phyloP scores from a whole-genome alignment of 2,888 invertebrate species.

The Caenorhabditis afra region DNA sequence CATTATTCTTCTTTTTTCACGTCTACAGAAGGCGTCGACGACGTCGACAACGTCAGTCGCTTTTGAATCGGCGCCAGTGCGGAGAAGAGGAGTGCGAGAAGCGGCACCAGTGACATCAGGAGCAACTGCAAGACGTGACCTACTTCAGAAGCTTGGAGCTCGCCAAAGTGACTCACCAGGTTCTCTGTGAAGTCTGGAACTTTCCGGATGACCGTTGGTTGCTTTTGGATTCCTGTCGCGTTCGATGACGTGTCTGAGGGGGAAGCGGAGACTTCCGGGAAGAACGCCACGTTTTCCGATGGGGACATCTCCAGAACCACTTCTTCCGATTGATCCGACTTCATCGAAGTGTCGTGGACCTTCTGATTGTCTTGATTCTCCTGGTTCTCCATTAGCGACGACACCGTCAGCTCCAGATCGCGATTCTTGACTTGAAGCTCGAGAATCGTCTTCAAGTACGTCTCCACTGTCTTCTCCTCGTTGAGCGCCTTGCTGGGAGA shows the following conservation, averaged over 20 bases:
- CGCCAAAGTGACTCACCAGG: constrained; percentile 17
- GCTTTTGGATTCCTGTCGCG: constrained; percentile 20
- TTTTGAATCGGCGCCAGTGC: constrained; percentile 59
- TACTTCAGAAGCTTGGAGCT: background rate
- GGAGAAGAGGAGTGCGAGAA: constrained; percentile 60
- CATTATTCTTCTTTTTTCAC: constrained; percentile 30
- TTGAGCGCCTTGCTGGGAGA: no score
- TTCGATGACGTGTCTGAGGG: constrained; percentile 11
- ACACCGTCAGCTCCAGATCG: constrained; percentile 31
- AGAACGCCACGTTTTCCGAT: constrained; percentile 30
- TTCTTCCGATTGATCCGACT: background rate
- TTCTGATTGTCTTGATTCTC: constrained; percentile 9
- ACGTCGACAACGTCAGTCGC: constrained; percentile 21
- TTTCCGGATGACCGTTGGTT: constrained; percentile 3
- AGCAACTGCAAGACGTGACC: constrained; percentile 57
- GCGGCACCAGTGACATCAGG: constrained; percentile 63
- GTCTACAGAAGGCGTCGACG: no score
- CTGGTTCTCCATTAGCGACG: constrained; percentile 7
- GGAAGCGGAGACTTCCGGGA: constrained; percentile 16
- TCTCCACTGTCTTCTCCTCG: constrained; percentile 29
- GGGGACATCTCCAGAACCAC: constrained; percentile 39
- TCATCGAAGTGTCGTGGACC: background rate
- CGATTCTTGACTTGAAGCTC: constrained; percentile 56
- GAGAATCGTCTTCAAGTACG: constrained; percentile 61
- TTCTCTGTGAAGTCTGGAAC: constrained; percentile 17